phyloP scores from a whole-genome alignment of 1,140 invertebrate genomes.

The Tetramorium parvispinum region DNA sequence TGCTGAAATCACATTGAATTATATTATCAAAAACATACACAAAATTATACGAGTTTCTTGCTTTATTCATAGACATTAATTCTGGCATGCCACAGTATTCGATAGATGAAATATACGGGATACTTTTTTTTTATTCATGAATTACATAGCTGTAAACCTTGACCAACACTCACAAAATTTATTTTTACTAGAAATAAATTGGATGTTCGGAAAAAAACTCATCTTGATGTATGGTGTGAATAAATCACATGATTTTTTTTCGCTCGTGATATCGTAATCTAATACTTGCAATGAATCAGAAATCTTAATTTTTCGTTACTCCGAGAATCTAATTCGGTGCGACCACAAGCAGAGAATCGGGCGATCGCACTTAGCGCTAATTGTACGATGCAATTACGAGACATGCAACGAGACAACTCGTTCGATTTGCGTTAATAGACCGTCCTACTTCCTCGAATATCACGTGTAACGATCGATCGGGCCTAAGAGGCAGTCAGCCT shows the following conservation, averaged over 20 bases:
- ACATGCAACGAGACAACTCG: slow-evolving; percentile 3
- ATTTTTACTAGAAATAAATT: not conserved
- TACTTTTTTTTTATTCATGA: not conserved
- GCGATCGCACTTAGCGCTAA: slow-evolving; percentile 5
- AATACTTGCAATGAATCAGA: not conserved
- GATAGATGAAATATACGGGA: not conserved
- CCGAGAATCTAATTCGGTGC: not conserved
- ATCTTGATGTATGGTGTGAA: not conserved
- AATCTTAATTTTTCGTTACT: not conserved
- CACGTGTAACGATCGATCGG: slow-evolving; percentile 36
- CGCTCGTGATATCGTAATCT: not conserved
- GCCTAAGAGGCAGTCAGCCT: slow-evolving; percentile 19
- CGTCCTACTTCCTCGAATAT: slow-evolving; percentile 49
- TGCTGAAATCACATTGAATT: not conserved
- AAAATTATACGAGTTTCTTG: not conserved
- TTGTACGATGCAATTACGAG: not conserved
- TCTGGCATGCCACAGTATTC: not conserved
- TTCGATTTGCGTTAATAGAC: slow-evolving; percentile 52
- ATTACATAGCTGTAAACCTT: not conserved
- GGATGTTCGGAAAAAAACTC: not conserved
- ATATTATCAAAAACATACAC: not conserved
- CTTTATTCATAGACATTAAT: not conserved
- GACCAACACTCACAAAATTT: not conserved
- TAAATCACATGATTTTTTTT: not conserved
- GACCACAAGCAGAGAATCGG: not conserved